Evolutionary conservation across 2,888 invertebrate genomes (phyloP).

Genomic region (Apotomis betuletana): DNA sequence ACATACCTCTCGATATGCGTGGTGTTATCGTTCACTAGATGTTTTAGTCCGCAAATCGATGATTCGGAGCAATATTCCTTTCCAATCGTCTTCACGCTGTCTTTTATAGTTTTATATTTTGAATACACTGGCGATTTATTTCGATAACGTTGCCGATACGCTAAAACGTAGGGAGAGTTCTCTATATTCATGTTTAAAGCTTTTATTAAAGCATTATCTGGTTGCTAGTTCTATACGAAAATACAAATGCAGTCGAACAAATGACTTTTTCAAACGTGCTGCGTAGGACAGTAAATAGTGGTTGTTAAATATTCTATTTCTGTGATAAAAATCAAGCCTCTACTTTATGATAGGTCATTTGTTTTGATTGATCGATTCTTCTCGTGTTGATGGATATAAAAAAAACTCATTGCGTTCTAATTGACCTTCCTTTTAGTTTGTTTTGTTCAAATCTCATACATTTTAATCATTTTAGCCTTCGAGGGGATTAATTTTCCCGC

Average conservation of each 20-base stretch:
- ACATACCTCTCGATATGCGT: conserved; percentile 74
- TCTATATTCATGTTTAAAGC: conserved; percentile 40
- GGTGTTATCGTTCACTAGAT: conserved; percentile 69
- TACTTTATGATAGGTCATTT: conserved; percentile 62
- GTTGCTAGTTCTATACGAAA: not conserved
- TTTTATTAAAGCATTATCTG: not conserved
- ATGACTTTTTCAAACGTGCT: conserved; percentile 39
- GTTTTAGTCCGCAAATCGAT: conserved; percentile 76
- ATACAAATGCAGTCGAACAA: conserved; percentile 28
- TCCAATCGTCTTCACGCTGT: conserved; percentile 64
- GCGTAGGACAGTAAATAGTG: conserved; percentile 52
- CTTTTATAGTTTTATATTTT: conserved; percentile 52
- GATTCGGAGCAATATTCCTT: conserved; percentile 77
- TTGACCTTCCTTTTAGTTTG: conserved; percentile 11
- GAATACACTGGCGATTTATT: conserved; percentile 49
- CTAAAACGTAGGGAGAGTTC: conserved; percentile 45
- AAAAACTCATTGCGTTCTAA: conserved; percentile 43
- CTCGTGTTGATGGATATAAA: conserved; percentile 52
- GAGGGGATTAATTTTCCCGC: conserved; percentile 5
- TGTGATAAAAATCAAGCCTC: conserved; percentile 67
- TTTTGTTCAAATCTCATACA: conserved; percentile 6
- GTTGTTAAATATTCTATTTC: conserved; percentile 73
- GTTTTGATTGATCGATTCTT: conserved; percentile 71
- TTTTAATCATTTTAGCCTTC: conserved; percentile 13
- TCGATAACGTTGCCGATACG: conserved; percentile 49